Evolutionary conservation across 2,797 vertebrate species (phyloP).

Genomic region (Xenopus petersii): DNA sequence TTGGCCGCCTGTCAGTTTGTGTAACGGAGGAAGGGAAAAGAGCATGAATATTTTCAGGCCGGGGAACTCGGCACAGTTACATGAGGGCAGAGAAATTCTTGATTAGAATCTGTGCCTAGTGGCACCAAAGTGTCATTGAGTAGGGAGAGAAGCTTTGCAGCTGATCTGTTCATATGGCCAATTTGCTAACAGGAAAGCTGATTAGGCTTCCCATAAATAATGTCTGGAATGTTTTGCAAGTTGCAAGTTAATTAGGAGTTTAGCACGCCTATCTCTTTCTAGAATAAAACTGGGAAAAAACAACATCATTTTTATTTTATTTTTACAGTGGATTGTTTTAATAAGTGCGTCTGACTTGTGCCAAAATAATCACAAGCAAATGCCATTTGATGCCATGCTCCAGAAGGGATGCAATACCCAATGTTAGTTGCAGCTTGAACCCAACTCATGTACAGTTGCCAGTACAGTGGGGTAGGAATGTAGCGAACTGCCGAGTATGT

Average conservation of each 20-base stretch:
- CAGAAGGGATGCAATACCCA: too few species aligned
- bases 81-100: slow-evolving; percentile 34
- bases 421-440: too few species aligned
- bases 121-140: background rate
- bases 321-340: too few species aligned
- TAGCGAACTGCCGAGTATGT: too few species aligned
- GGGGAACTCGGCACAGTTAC: slow-evolving; percentile 36
- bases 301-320: too few species aligned
- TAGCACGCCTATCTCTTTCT: background rate
- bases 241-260: background rate
- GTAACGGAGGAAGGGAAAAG: slow-evolving; percentile 35
- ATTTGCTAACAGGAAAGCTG: background rate
- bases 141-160: slow-evolving; percentile 7
- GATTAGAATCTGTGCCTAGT: slow-evolving; percentile 34
- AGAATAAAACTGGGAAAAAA: too few species aligned
- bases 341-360: too few species aligned
- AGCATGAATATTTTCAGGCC: slow-evolving; percentile 48
- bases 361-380: too few species aligned
- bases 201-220: slow-evolving; percentile 19
- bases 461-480: too few species aligned
- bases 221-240: background rate
- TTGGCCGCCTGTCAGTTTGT: slow-evolving; percentile 43
- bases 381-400: too few species aligned
- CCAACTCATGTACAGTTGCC: too few species aligned
- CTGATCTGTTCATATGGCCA: slow-evolving; percentile 19